Evolutionary conservation across 2,797 vertebrate species (phyloP), one percentile per base, ranked within the genome.

Genomic region (Leuciscus waleckii): DNA sequence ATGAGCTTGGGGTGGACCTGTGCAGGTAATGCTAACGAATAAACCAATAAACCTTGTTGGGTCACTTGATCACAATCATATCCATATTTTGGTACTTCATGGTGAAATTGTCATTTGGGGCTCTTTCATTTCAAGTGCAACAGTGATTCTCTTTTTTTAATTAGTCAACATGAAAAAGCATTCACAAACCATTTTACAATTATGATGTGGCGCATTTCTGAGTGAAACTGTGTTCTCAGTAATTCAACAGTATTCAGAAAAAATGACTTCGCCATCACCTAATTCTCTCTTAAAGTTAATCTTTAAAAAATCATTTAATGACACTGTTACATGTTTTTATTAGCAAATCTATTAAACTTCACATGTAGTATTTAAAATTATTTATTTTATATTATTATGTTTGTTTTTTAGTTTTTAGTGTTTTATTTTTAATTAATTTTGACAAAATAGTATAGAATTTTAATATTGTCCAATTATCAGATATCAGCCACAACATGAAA

Each of bases 1-100:
- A 99, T 3, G 96, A 99, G 91, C 96, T 99, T 1, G 97, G 98
- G 97, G 98, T 0, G 96, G 94, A 54, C 97, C 98, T 0, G 96
- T 99, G 49, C 98, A 99, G 98, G 98, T 99, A 92, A 92, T 51
- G n/a, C 49, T 49, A 41, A 74, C 5, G 7, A 26, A 23, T 29
- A 39, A 41, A 43, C 41, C 0, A 49, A 49, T 49, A 49, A 49
- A 49, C 46, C 46, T 17, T 16, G 46, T 49, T 37, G 26, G 21
- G 23, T 35, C 8, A 68, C 32, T 23, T 21, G 4, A 29, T 41
- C 58, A 32, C 49, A 77, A 13, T 78, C 23, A 46, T 39, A 49
- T 74, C 14, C 32, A 23, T 82, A n/a, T 16, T 3, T 61, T n/a
- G 23, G 63, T 79, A 29, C 26, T 21, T 79, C 5, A 63, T 35